Conservation (phyloP, 2,888 invertebrate species). For the Erannis defoliaria region DNA sequence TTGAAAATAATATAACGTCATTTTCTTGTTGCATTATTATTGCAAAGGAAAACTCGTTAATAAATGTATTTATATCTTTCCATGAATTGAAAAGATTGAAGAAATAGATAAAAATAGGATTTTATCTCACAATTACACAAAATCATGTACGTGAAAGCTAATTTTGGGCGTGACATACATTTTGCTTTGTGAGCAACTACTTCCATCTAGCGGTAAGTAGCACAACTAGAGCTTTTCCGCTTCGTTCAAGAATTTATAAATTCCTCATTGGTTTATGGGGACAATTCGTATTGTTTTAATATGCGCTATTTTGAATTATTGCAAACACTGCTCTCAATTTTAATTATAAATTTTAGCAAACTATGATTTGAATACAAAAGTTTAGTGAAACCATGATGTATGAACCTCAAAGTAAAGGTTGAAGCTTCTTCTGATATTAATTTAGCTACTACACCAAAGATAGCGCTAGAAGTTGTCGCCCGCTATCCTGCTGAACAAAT, state of each 20-base stretch:
- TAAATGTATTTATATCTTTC: conserved; percentile 59
- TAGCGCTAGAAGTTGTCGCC: too few relatives aligned
- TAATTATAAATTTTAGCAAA: too few relatives aligned
- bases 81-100: conserved; percentile 76
- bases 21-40: conserved; percentile 79
- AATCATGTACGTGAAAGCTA: conserved; percentile 65
- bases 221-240: conserved; percentile 19
- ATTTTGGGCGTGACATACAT: conserved; percentile 76
- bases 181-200: conserved; percentile 52
- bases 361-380: too few relatives aligned
- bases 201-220: conserved; percentile 67
- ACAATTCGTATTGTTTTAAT: too few relatives aligned
- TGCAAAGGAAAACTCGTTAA: conserved; percentile 71
- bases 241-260: conserved; percentile 37
- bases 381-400: too few relatives aligned
- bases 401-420: too few relatives aligned
- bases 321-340: too few relatives aligned
- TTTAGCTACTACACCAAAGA: conserved; percentile 34
- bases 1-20: conserved; percentile 76
- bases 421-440: neutral
- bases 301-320: too few relatives aligned
- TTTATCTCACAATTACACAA: conserved; percentile 79
- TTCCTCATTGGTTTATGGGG: too few relatives aligned
- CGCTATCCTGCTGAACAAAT: too few relatives aligned
- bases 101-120: conserved; percentile 58